These are phyloP conservation scores for Galagoides demidoff DNA, from an alignment of 2,797 vertebrate genomes.

Conservation along the genomic window DNA sequence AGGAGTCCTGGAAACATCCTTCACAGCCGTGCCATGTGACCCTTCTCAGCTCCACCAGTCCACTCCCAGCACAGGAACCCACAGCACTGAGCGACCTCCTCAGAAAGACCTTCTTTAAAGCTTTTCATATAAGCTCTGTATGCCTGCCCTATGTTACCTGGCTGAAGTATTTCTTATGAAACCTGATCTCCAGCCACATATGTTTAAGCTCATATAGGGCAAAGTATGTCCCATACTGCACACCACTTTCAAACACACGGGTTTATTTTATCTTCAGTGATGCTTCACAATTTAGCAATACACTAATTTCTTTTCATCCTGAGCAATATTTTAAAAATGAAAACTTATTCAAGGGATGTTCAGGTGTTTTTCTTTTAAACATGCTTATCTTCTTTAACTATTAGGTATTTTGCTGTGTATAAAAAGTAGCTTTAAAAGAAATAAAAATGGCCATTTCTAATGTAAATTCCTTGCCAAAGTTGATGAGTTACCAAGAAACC, in stretches of 20 bases:
- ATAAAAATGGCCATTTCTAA: background rate
- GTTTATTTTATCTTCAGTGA: background rate
- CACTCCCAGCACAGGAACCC: background rate
- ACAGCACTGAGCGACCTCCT: background rate
- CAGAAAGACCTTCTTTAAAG: background rate
- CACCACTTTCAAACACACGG: background rate
- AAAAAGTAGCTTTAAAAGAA: background rate
- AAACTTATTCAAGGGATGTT: constrained; percentile 38
- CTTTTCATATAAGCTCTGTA: background rate
- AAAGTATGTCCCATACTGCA: background rate
- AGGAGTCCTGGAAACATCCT: background rate
- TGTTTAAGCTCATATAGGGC: background rate
- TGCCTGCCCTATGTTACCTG: background rate
- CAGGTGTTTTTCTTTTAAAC: constrained; percentile 18
- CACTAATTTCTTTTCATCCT: background rate
- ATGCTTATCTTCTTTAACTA: constrained; percentile 2
- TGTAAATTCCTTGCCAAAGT: background rate
- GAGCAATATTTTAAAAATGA: background rate
- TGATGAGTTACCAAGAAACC: background rate
- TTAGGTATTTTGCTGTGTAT: background rate
- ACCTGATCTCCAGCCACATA: background rate
- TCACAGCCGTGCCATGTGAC: background rate
- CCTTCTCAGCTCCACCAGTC: background rate
- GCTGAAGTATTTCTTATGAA: background rate
- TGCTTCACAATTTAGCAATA: background rate